Evolutionary conservation across 2,888 invertebrate genomes (phyloP), one percentile per base, ranked within the genome.

Genomic region (Monoplex corrugatus): DNA sequence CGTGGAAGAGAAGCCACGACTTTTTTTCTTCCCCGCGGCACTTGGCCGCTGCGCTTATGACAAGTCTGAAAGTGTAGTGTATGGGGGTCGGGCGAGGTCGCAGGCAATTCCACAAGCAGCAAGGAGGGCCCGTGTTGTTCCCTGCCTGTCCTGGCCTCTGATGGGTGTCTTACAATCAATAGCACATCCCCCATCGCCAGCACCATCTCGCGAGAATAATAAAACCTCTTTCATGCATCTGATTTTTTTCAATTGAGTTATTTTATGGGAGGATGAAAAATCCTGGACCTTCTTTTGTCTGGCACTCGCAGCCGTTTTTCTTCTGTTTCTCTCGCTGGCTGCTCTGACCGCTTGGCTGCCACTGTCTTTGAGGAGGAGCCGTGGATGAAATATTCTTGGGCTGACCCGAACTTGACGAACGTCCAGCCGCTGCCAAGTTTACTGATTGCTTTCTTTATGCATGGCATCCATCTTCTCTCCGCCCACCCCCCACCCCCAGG

Each of bases 191-290:
- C 75, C 68, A 90, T 88, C 86, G 82, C 88, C 28, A n/a, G 82
- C 57, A 45, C 87, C 78, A 87, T 87, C 90, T 83, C 88, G 72
- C 50, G 80, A 57, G 87, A 87, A 89, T 90, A 89, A 90, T 90
- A 90, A 88, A 90, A 90, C 89, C 86, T 86, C 86, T 89, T 89
- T 89, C 89, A 90, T 90, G 89, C 90, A 87, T 90, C 89, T 89
- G 90, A 90, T 87, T 90, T 90, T 90, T 90, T 90, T 90, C 90
- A 90, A 90, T 90, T 84, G 89, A 90, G 87, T 89, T 90, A 87
- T 89, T 89, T 89, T 90, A 82, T 87, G 86, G 83, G 84, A 72
- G 88, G 87, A 89, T 89, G 89, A 87, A 87, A 89, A 89, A 90
- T 87, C 43, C 87, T 50, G 40, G 86, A 89, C 63, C 68, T 75